Evolutionary conservation across 2,113 vertebrate species (phyloP).

Genomic region (Proterorhinus semilunaris): DNA sequence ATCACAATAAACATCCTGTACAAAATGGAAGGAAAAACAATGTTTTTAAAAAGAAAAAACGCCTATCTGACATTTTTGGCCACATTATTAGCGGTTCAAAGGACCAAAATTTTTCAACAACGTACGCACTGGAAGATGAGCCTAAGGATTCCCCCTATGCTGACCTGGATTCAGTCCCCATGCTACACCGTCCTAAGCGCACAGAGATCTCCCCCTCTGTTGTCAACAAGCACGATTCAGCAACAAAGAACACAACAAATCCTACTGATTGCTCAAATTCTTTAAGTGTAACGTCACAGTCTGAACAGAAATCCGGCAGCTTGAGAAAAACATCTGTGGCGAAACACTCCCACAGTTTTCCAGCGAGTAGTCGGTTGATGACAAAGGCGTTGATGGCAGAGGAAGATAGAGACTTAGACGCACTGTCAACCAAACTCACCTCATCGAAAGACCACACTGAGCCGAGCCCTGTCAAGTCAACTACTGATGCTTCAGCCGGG

Average conservation of each 20-base stretch:
- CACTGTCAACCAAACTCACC: slow-evolving; percentile 34
- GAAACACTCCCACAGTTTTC: slow-evolving; percentile 60
- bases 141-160: slow-evolving; percentile 67
- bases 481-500: slow-evolving; percentile 29
- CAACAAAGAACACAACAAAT: slow-evolving; percentile 23
- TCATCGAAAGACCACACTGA: slow-evolving; percentile 11
- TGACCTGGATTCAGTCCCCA: slow-evolving; percentile 73
- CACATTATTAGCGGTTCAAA: slow-evolving; percentile 60
- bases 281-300: slow-evolving; percentile 27
- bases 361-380: slow-evolving; percentile 71
- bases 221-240: slow-evolving; percentile 26
- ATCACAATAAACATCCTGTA: slow-evolving; percentile 36
- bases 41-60: slow-evolving; percentile 64
- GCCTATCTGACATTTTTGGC: slow-evolving; percentile 64
- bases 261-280: slow-evolving; percentile 11
- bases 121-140: slow-evolving; percentile 55
- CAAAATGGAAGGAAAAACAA: slow-evolving; percentile 54
- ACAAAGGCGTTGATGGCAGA: slow-evolving; percentile 67
- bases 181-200: slow-evolving; percentile 73
- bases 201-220: slow-evolving; percentile 31
- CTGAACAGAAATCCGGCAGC: slow-evolving; percentile 21
- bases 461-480: slow-evolving; percentile 11
- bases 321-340: slow-evolving; percentile 34
- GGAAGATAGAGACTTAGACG: slow-evolving; percentile 57
- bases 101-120: slow-evolving; percentile 40